phyloP scores from a whole-genome alignment of 2,888 invertebrate genomes.

The Trypoxylon attenuatum region DNA sequence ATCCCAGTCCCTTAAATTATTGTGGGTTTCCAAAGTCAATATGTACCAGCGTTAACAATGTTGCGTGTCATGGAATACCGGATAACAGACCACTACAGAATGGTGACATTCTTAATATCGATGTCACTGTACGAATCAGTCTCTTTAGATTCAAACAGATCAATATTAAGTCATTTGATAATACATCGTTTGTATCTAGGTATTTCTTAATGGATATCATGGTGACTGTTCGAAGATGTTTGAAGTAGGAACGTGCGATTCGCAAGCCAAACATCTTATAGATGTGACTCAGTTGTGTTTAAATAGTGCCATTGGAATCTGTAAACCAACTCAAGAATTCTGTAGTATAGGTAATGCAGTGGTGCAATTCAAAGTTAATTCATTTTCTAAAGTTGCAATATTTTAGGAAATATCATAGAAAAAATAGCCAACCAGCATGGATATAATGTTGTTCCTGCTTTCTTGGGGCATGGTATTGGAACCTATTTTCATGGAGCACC shows the following conservation, averaged over 20 bases:
- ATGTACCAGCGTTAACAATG: slow-evolving; percentile 94
- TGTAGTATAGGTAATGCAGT: slow-evolving; percentile 76
- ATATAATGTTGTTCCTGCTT: slow-evolving; percentile 84
- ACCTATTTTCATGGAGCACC: slow-evolving; percentile 94
- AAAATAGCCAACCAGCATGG: slow-evolving; percentile 79
- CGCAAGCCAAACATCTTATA: slow-evolving; percentile 82
- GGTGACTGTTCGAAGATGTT: slow-evolving; percentile 95
- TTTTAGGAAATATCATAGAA: slow-evolving; percentile 81
- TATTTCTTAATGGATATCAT: slow-evolving; percentile 89
- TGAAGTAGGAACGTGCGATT: slow-evolving; percentile 88
- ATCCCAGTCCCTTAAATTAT: slow-evolving; percentile 93
- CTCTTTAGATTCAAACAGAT: neutral
- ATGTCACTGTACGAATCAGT: slow-evolving; percentile 84
- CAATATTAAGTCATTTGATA: neutral
- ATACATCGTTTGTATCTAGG: slow-evolving; percentile 74
- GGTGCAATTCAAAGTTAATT: no score
- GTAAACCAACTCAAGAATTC: slow-evolving; percentile 77
- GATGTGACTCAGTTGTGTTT: slow-evolving; percentile 83
- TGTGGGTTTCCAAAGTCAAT: slow-evolving; percentile 90
- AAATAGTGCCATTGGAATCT: slow-evolving; percentile 77
- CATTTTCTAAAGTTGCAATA: no score
- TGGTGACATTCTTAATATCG: slow-evolving; percentile 94
- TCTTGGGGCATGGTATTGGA: slow-evolving; percentile 96
- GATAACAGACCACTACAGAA: slow-evolving; percentile 85
- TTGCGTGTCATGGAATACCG: slow-evolving; percentile 95